These are phyloP conservation scores for Dryas iulia DNA, from an alignment of 1,140 invertebrate genomes.

Conservation along the genomic window DNA sequence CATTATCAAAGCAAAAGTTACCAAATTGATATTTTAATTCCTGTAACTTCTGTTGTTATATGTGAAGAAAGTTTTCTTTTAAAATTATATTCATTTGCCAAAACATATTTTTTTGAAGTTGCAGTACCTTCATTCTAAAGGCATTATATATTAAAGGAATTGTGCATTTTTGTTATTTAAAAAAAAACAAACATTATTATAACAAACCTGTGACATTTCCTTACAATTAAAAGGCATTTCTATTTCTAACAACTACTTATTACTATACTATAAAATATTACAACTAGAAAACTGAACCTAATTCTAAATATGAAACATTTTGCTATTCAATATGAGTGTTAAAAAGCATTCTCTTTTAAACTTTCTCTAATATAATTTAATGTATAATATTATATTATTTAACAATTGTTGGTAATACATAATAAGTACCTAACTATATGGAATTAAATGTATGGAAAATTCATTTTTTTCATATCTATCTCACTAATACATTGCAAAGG, in stretches of 20 bases:
- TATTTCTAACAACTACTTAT: constrained; percentile 11
- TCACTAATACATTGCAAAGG: not conserved
- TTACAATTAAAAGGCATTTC: constrained; percentile 29
- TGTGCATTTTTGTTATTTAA: not conserved
- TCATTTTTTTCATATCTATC: not conserved
- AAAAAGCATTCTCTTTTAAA: not conserved
- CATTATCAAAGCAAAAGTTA: too few relatives aligned
- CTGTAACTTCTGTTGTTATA: too few relatives aligned
- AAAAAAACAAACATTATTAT: not conserved
- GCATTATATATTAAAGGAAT: too few relatives aligned
- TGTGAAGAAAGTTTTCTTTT: too few relatives aligned
- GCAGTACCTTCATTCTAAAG: too few relatives aligned
- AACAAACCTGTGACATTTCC: constrained; percentile 25
- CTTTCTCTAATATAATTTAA: not conserved
- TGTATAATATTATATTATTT: not conserved
- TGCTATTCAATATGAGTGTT: not conserved
- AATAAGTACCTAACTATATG: not conserved
- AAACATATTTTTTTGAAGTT: too few relatives aligned
- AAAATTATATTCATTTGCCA: too few relatives aligned
- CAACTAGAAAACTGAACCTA: not conserved
- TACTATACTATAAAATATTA: not conserved
- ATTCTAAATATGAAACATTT: not conserved
- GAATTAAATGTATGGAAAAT: not conserved
- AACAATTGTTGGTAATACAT: not conserved
- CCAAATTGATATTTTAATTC: too few relatives aligned